Percentiles rank a stretch among this genome's conserved stretches.
phyloP scores from a whole-genome alignment of 2,888 invertebrate species.

The Pterostichus madidus region DNA sequence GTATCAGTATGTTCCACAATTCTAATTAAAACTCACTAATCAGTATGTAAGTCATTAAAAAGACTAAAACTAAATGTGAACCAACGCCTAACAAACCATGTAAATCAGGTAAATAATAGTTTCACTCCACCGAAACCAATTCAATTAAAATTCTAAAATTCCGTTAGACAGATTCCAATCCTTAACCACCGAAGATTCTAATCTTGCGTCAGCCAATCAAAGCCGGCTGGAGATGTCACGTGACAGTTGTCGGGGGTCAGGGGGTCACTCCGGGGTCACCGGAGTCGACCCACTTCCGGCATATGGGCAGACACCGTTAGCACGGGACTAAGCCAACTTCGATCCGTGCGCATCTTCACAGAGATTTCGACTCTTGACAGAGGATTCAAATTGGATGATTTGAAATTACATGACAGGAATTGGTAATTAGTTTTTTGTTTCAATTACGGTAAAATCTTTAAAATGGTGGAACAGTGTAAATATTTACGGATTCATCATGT shows the following conservation, averaged over 20 bases:
- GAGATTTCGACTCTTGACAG: constrained; percentile 13
- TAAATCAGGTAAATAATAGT: constrained; percentile 27
- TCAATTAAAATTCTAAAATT: constrained; percentile 44
- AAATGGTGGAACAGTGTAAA: too few species aligned
- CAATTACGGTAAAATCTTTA: constrained; percentile 6
- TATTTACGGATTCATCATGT: too few species aligned
- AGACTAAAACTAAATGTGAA: constrained; percentile 22
- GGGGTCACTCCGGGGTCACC: constrained; percentile 57
- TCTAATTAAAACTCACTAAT: constrained; percentile 25
- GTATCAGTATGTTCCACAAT: not conserved
- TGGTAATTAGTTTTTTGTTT: constrained; percentile 40
- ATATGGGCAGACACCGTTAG: constrained; percentile 53
- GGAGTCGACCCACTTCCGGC: constrained; percentile 61
- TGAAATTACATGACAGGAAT: constrained; percentile 15
- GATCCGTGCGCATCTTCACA: not conserved
- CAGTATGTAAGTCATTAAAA: not conserved
- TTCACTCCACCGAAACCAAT: constrained; percentile 11
- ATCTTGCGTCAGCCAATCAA: constrained; percentile 10
- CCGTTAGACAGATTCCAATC: constrained; percentile 32
- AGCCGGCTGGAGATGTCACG: constrained; percentile 26
- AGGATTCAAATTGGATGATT: constrained; percentile 40
- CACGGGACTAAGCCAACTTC: constrained; percentile 9
- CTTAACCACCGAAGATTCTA: constrained; percentile 5
- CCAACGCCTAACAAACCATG: not conserved
- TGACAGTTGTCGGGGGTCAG: constrained; percentile 36